Evolutionary conservation across 2,797 vertebrate genomes (phyloP), one percentile per base, ranked within the genome.

Genomic region (Staurois parvus): DNA sequence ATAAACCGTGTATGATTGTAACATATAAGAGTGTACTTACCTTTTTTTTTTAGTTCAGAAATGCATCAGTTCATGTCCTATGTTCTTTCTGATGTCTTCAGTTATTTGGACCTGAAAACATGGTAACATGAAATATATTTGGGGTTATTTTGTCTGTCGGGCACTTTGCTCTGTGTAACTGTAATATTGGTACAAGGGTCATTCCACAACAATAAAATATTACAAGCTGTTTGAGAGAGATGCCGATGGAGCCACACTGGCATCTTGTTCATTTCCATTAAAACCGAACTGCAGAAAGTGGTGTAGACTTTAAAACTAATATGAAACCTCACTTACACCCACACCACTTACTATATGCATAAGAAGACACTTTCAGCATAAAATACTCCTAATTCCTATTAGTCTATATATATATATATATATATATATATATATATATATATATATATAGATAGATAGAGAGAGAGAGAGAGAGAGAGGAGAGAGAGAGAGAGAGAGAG

Each of bases 231-330:
- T 72, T 81, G 40, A 73, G 73, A 72, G 72, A 77, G 40, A 48
- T 82, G 80, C 48, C 62, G 67, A 67, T 78, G 34, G 73, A 79
- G 68, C 80, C 80, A 86, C 74, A 86, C 32, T 86, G 80, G 80
- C 37, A 83, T 83, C 21, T 73, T 72, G 74, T 56, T 78, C 74
- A 73, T 73, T 86, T 67, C 82, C 37, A 83, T 79, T 72, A 86
- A 74, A 76, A 82, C 62, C 72, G 67, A 83, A 82, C 59, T 24
- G 34, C 74, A 73, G 48, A 79, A 78, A 72, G 80, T 83, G 75
- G 74, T 67, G 73, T 48, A 72, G 79, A 77, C 48, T 86, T 77
- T 66, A 82, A 15, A 81, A 59, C 62, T 81, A 67, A 76, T 85
- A 86, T 81, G 67, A 81, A 86, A 81, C 84, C 79, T 82, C 66